Evolutionary conservation across 92 coral and sea anemone species (phyloP).

Genomic region (Phenganax marumi): DNA sequence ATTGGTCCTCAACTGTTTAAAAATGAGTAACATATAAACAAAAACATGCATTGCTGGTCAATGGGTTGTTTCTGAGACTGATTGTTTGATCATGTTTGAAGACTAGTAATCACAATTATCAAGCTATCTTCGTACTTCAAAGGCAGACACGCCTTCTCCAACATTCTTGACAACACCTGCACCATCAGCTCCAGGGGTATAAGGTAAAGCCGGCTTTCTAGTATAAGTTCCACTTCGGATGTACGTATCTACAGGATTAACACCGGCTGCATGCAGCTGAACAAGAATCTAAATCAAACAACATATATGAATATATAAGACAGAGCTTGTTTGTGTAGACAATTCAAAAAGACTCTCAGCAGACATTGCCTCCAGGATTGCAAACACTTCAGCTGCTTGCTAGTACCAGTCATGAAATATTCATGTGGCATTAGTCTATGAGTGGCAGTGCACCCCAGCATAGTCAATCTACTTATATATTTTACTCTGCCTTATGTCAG

Average conservation of each 20-base stretch:
- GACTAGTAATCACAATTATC: background rate
- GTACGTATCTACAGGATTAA: constrained; percentile 96
- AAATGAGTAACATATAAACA: too few species aligned
- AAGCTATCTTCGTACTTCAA: constrained; percentile 52
- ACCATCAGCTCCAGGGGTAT: constrained; percentile 87
- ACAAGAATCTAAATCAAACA: constrained; percentile 62
- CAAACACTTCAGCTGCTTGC: background rate
- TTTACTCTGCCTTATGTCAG: too few species aligned
- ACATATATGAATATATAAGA: background rate
- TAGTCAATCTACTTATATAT: too few species aligned
- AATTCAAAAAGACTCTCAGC: background rate
- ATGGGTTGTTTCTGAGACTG: background rate
- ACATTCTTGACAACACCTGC: constrained; percentile 82
- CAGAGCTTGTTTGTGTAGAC: background rate
- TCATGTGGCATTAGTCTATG: too few species aligned
- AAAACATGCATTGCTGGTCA: too few species aligned
- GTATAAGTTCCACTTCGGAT: constrained; percentile 88
- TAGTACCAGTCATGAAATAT: too few species aligned
- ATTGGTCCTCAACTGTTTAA: too few species aligned
- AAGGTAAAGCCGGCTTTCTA: constrained; percentile 82
- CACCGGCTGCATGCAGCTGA: constrained; percentile 76
- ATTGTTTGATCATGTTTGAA: background rate
- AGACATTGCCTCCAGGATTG: background rate
- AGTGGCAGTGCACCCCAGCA: too few species aligned
- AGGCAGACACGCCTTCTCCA: constrained; percentile 70